Percentiles rank a stretch among this genome's conserved stretches.
These are phyloP conservation scores for Andrena fulva DNA, from an alignment of 2,888 invertebrate species.

Conservation along the genomic window DNA sequence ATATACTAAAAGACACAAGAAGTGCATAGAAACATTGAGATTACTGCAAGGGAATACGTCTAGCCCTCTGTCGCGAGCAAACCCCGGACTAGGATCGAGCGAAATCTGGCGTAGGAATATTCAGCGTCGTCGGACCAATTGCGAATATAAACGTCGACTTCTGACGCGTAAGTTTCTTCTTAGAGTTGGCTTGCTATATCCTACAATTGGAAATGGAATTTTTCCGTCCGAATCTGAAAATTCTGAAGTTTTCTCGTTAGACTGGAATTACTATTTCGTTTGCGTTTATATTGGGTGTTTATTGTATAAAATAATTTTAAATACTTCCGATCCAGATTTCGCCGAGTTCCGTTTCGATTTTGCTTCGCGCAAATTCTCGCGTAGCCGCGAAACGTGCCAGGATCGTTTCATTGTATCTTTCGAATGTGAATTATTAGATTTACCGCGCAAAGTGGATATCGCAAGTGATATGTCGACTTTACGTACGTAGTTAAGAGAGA, in stretches of 20 bases:
- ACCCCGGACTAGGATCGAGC: too few species aligned
- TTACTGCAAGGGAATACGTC: too few species aligned
- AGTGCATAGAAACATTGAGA: not conserved
- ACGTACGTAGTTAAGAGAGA: not conserved
- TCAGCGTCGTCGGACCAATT: too few species aligned
- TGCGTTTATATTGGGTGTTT: not conserved
- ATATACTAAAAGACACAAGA: conserved; percentile 87
- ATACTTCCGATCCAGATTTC: not conserved
- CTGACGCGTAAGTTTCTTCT: too few species aligned
- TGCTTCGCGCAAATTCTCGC: not conserved
- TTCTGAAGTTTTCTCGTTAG: too few species aligned
- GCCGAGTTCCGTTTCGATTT: not conserved
- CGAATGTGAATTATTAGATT: conserved; percentile 11
- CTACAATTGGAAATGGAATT: too few species aligned
- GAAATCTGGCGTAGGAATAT: too few species aligned
- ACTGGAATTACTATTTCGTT: not conserved
- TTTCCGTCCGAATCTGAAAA: too few species aligned
- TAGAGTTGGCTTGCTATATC: too few species aligned
- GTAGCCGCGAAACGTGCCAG: not conserved
- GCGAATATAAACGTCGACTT: too few species aligned
- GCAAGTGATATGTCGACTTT: not conserved
- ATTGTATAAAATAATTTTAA: not conserved
- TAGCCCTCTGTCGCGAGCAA: too few species aligned
- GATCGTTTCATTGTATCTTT: not conserved
- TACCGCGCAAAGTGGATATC: conserved; percentile 19